Evolutionary conservation across 2,888 invertebrate genomes (phyloP).

Genomic region (Molanna angustata): DNA sequence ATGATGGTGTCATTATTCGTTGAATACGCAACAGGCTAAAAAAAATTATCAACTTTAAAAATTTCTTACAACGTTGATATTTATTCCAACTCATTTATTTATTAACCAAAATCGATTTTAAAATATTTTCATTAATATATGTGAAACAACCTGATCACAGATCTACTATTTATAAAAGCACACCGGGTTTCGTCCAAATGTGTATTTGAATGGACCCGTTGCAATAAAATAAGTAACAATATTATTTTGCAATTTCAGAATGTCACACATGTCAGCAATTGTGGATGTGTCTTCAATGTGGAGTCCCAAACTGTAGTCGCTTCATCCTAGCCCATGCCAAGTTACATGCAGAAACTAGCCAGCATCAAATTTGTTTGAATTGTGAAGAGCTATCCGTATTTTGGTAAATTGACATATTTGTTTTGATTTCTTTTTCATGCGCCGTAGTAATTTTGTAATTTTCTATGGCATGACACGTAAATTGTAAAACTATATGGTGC

Average conservation of each 20-base stretch:
- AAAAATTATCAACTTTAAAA: too few relatives aligned
- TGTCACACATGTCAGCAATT: slow-evolving; percentile 64
- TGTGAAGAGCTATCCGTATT: slow-evolving; percentile 71
- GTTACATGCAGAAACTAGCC: slow-evolving; percentile 60
- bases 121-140: too few relatives aligned
- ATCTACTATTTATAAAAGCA: too few relatives aligned
- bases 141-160: slow-evolving; percentile 9
- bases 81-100: too few relatives aligned
- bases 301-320: slow-evolving; percentile 71
- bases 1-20: too few relatives aligned
- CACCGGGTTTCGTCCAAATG: neutral
- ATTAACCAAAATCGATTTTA: too few relatives aligned
- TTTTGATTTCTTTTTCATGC: neutral
- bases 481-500: too few relatives aligned
- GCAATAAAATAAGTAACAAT: too few relatives aligned
- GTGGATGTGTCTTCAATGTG: slow-evolving; percentile 77
- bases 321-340: slow-evolving; percentile 76
- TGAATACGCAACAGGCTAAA: too few relatives aligned
- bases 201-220: neutral
- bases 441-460: neutral
- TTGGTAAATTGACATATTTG: slow-evolving; percentile 56
- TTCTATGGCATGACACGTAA: too few relatives aligned
- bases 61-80: too few relatives aligned
- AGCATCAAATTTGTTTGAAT: slow-evolving; percentile 75
- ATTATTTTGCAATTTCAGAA: slow-evolving; percentile 55